A percentile compares a stretch with the other conserved stretches of the same genome.
phyloP scores from a whole-genome alignment of 2,113 vertebrate genomes.

The Actenoides lindsayi region DNA sequence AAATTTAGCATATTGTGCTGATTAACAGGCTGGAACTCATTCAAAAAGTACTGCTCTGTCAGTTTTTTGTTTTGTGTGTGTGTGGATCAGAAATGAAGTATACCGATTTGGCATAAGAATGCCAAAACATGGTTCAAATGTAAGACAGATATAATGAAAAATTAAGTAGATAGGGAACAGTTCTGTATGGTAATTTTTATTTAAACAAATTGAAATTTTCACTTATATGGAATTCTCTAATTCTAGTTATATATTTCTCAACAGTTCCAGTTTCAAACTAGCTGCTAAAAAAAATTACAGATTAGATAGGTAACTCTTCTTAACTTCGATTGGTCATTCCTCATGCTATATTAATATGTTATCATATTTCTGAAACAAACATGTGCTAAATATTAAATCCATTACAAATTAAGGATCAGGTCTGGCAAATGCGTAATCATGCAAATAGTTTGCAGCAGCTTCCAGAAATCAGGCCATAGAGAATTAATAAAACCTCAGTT shows the following conservation, averaged over 20 bases:
- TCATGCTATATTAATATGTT: not conserved
- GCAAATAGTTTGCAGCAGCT: not conserved
- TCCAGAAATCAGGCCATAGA: not conserved
- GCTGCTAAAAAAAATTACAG: not conserved
- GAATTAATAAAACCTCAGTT: not conserved
- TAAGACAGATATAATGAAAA: not conserved
- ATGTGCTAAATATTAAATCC: not conserved
- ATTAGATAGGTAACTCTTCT: not conserved
- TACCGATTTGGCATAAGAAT: not conserved
- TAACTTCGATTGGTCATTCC: not conserved
- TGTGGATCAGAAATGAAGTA: not conserved
- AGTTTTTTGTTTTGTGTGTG: not conserved
- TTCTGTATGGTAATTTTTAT: not conserved
- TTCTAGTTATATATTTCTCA: not conserved
- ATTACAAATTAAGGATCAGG: not conserved
- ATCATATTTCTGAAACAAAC: not conserved
- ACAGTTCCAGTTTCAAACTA: not conserved
- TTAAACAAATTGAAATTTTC: not conserved
- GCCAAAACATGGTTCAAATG: not conserved
- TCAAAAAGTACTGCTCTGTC: not conserved
- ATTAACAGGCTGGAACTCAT: not conserved
- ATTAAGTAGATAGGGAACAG: not conserved
- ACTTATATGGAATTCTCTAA: not conserved
- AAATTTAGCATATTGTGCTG: not conserved
- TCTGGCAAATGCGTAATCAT: not conserved